Conservation (phyloP, 2,888 invertebrate genomes). For the Andrena fulva region DNA sequence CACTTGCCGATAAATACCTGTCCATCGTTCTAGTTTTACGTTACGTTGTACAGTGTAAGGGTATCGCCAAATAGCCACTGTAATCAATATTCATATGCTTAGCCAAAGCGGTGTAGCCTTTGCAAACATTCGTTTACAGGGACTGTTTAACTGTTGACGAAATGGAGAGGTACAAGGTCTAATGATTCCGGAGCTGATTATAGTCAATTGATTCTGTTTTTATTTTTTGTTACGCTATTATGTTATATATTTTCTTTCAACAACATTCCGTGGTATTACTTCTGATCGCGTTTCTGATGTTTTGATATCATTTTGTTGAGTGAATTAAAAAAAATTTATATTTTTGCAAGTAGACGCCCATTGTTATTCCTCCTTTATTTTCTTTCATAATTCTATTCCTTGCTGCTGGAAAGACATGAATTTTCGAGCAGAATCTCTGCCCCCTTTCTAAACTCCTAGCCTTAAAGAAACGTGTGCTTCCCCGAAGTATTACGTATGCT, state of each 20-base stretch:
- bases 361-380: slow-evolving; percentile 52
- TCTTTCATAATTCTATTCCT: slow-evolving; percentile 38
- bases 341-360: slow-evolving; percentile 75
- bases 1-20: slow-evolving; percentile 64
- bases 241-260: slow-evolving; percentile 73
- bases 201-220: slow-evolving; percentile 79
- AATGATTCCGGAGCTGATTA: slow-evolving; percentile 81
- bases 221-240: slow-evolving; percentile 78
- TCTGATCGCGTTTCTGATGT: slow-evolving; percentile 76
- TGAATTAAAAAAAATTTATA: slow-evolving; percentile 79
- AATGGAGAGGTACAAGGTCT: slow-evolving; percentile 81
- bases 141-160: slow-evolving; percentile 82
- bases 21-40: slow-evolving; percentile 75
- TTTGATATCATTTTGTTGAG: slow-evolving; percentile 83
- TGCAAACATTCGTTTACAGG: slow-evolving; percentile 67
- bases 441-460: slow-evolving; percentile 30
- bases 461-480: slow-evolving; percentile 38
- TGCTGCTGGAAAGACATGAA: slow-evolving; percentile 12
- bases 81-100: slow-evolving; percentile 74
- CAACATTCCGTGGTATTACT: slow-evolving; percentile 60
- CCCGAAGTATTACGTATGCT: slow-evolving; percentile 16
- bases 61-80: slow-evolving; percentile 66
- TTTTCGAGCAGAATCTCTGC: slow-evolving; percentile 24
- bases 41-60: slow-evolving; percentile 75
- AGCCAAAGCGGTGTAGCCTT: slow-evolving; percentile 60